Evolutionary conservation across 2,113 vertebrate species (phyloP), one percentile per base, ranked within the genome.

Genomic region (Embiotoca jacksoni): DNA sequence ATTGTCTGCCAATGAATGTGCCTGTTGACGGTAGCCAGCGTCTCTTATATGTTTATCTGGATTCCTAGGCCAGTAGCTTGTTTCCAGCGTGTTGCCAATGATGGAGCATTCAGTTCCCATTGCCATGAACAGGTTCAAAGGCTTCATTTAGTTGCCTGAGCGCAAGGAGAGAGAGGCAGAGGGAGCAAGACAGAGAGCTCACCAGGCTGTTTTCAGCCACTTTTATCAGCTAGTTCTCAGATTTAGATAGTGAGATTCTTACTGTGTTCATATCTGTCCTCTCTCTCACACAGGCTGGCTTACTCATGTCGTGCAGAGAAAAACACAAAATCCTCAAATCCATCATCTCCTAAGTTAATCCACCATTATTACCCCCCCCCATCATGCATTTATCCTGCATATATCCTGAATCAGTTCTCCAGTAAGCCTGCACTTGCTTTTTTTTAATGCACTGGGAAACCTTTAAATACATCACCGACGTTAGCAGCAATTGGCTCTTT

Each of bases 1-100:
- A 93, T 95, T 95, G 94, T 95, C 85, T 90, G 84, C 65, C 56
- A 36, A 49, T 90, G 88, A 94, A 92, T 92, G 88, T 74, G 79
- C 64, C 58, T 90, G 91, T 89, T 92, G 88, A 88, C 86, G 81
- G 81, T 14, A 68, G 90, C 84, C 88, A 75, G 83, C 55, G 74
- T 68, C 81, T 88, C 84, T 80, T 83, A 68, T 78, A 83, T 87
- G 89, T 92, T 94, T 92, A 91, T 92, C 89, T 92, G 54, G 72
- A 56, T 78, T 90, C 80, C 89, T 15, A 66, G 85, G 77, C 76
- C 76, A 23, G 74, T 83, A 86, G 88, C 85, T 74, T 81, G 75
- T 84, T 91, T 83, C 74, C 83, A 72, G 71, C 66, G 7, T 62
- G 74, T 64, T 44, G 64, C 54, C 14, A 70, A 79, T 92, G 91